Percentiles rank a stretch among this genome's conserved stretches.
These are phyloP conservation scores for Tenthredo scrophulariae DNA, from an alignment of 2,888 invertebrate species.

Conservation along the genomic window DNA sequence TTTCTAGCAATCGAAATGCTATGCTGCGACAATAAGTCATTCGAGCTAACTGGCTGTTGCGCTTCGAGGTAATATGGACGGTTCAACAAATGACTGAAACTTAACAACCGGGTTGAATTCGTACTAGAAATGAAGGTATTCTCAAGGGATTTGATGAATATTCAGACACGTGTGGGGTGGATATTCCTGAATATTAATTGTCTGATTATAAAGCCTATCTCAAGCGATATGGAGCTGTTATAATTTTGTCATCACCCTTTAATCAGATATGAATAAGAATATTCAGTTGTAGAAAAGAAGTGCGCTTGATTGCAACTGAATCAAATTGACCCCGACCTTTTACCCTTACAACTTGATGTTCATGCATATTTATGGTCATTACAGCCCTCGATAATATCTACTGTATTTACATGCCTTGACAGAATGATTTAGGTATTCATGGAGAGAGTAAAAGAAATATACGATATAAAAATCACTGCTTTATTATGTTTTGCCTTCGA, in stretches of 20 bases:
- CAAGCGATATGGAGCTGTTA: neutral
- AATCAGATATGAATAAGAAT: neutral
- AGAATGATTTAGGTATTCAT: constrained; percentile 8
- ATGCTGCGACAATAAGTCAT: neutral
- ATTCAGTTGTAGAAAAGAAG: neutral
- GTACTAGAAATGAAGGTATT: neutral
- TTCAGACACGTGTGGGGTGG: neutral
- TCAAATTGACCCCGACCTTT: neutral
- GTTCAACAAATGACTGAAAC: neutral
- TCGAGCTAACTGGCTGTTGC: neutral
- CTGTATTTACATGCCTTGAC: neutral
- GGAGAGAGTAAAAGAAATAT: neutral
- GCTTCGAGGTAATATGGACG: neutral
- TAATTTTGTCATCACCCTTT: neutral
- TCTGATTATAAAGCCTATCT: neutral
- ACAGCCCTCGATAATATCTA: neutral
- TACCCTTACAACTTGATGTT: neutral
- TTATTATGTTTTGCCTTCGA: neutral
- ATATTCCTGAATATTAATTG: neutral
- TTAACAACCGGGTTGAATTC: neutral
- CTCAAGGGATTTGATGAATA: neutral
- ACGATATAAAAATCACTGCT: neutral
- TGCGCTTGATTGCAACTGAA: neutral
- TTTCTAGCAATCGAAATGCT: neutral
- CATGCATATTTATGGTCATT: constrained; percentile 1